These are phyloP conservation scores for Osmerus eperlanus DNA, from an alignment of 2,113 vertebrate species.

Conservation along the genomic window DNA sequence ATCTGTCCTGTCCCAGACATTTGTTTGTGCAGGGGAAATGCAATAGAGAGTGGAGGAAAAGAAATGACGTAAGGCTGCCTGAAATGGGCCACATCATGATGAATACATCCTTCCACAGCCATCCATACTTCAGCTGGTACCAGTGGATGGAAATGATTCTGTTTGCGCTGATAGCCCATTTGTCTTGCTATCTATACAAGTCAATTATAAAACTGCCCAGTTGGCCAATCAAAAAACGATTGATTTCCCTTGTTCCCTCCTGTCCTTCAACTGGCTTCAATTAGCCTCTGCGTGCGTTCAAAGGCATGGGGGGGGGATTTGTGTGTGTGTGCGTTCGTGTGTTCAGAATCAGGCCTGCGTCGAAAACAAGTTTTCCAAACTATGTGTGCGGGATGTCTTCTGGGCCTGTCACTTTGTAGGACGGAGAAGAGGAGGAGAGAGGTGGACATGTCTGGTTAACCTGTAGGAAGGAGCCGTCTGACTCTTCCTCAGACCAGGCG, in stretches of 20 bases:
- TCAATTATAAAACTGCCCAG: neutral
- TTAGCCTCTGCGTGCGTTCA: neutral
- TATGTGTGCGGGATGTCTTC: no score
- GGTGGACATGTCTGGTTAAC: no score
- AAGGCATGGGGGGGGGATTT: neutral
- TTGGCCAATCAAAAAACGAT: slow-evolving; percentile 6
- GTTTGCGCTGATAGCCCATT: slow-evolving; percentile 9
- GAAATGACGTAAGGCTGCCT: neutral
- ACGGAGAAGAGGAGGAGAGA: no score
- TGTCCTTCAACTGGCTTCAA: neutral
- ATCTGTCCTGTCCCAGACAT: slow-evolving; percentile 6
- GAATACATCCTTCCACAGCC: slow-evolving; percentile 3
- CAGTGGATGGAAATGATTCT: neutral
- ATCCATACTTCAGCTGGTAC: slow-evolving; percentile 27
- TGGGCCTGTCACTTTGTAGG: no score
- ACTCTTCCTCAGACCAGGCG: no score
- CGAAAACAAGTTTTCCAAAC: no score
- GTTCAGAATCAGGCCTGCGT: no score
- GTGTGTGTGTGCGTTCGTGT: neutral
- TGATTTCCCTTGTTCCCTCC: neutral
- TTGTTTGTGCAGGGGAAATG: slow-evolving; percentile 48
- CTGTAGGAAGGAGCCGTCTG: no score
- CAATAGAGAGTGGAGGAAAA: slow-evolving; percentile 35
- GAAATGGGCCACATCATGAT: slow-evolving; percentile 25
- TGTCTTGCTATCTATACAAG: slow-evolving; percentile 9